These are phyloP conservation scores for Saiga tatarica DNA, from an alignment of 2,113 vertebrate species.

Conservation along the genomic window DNA sequence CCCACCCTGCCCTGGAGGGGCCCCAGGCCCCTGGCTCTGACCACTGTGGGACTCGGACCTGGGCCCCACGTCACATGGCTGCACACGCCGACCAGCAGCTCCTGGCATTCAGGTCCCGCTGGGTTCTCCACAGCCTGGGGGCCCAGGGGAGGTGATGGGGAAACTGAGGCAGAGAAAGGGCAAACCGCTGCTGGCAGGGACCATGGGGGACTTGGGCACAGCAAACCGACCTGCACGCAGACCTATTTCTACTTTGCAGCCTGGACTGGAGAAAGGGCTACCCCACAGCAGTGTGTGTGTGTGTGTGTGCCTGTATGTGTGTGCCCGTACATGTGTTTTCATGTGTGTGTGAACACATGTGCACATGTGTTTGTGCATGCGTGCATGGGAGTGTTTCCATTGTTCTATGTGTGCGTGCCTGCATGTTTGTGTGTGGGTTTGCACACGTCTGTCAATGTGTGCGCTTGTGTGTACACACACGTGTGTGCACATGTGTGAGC, in stretches of 20 bases:
- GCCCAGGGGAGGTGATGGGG: neutral
- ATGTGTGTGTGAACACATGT: neutral
- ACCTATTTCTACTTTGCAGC: neutral
- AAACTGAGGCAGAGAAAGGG: neutral
- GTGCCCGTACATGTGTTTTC: no score
- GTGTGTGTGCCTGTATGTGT: no score
- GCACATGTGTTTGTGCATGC: fast-evolving
- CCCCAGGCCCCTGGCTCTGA: neutral
- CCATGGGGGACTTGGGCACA: fast-evolving
- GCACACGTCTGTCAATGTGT: neutral
- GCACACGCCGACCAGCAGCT: neutral
- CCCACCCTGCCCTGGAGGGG: neutral
- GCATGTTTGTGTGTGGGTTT: no score
- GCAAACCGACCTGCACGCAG: fast-evolving
- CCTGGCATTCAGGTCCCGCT: fast-evolving
- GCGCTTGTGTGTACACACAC: fast-evolving
- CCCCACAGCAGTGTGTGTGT: fast-evolving
- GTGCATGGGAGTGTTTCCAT: neutral
- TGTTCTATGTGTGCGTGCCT: fast-evolving
- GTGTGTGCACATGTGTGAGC: fast-evolving
- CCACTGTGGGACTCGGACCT: neutral
- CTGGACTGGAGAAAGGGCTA: no score
- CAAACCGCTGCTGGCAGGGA: neutral
- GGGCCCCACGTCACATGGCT: fast-evolving
- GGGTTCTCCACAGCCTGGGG: neutral